A percentile compares a stretch with the other conserved stretches of the same genome.
These are phyloP conservation scores for Aplochiton taeniatus DNA, from an alignment of 2,797 vertebrate genomes.

Conservation along the genomic window DNA sequence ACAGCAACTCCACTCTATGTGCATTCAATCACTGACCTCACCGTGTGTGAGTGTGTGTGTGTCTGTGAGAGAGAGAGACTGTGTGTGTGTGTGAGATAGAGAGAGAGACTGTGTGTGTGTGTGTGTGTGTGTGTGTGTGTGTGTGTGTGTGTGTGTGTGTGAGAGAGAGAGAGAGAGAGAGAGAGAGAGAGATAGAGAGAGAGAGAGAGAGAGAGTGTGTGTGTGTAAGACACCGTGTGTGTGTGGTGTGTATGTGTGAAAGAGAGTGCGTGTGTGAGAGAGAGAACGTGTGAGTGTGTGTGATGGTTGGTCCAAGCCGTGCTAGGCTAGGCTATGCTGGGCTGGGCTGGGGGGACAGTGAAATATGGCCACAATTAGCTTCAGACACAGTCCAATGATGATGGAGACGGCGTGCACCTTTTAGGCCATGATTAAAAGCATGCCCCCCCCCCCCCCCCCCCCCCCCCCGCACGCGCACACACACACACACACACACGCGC, in stretches of 20 bases:
- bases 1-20: slow-evolving; percentile 61
- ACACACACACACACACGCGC: too few species aligned
- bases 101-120: too few species aligned
- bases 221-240: background rate
- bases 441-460: slow-evolving; percentile 70
- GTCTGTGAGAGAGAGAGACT: too few species aligned
- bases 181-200: background rate
- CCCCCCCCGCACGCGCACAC: too few species aligned
- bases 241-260: too few species aligned
- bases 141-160: too few species aligned
- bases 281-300: too few species aligned
- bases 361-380: slow-evolving; percentile 98
- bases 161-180: background rate
- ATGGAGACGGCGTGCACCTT: slow-evolving; percentile 91
- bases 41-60: too few species aligned
- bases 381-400: slow-evolving; percentile 96
- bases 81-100: too few species aligned
- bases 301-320: too few species aligned
- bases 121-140: too few species aligned
- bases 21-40: slow-evolving; percentile 64
- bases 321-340: too few species aligned
- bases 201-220: background rate
- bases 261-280: background rate
- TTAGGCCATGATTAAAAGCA: slow-evolving; percentile 98
- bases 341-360: slow-evolving; percentile 75